These are phyloP conservation scores for Pogonocichla stellata DNA, from an alignment of 2,113 vertebrate genomes.

Conservation along the genomic window DNA sequence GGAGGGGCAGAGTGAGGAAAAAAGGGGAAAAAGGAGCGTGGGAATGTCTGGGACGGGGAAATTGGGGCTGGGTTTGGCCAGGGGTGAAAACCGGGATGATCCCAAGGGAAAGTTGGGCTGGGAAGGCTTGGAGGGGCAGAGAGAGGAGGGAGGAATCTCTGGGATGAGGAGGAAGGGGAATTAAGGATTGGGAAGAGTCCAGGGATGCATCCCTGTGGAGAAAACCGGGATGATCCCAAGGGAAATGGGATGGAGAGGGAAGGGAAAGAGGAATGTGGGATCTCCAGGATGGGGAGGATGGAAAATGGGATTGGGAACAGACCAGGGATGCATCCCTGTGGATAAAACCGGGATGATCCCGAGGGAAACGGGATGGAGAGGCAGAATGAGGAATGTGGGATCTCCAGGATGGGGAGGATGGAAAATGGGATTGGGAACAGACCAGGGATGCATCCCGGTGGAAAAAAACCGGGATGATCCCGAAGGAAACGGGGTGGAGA, in stretches of 20 bases:
- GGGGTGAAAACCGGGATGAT: neutral
- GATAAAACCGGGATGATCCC: neutral
- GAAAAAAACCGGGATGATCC: too few relatives aligned
- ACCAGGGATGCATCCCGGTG: too few relatives aligned
- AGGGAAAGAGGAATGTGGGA: neutral
- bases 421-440: too few relatives aligned
- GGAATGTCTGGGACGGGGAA: too few relatives aligned
- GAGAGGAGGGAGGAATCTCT: too few relatives aligned
- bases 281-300: neutral
- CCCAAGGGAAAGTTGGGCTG: neutral
- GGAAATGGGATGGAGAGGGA: neutral
- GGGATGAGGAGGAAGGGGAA: rapidly evolving
- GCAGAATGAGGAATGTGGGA: too few relatives aligned
- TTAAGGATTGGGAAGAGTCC: rapidly evolving
- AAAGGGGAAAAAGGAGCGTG: neutral
- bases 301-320: neutral
- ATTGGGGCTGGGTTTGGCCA: too few relatives aligned
- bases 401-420: neutral
- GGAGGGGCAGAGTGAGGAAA: neutral
- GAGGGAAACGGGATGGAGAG: too few relatives aligned
- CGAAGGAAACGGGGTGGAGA: too few relatives aligned
- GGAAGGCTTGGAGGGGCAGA: neutral
- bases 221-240: neutral
- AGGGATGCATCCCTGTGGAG: neutral
- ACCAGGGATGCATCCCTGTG: neutral